Percentiles rank a stretch among this genome's conserved stretches.
phyloP scores from a whole-genome alignment of 1,140 invertebrate genomes.

The Tribolium madens region DNA sequence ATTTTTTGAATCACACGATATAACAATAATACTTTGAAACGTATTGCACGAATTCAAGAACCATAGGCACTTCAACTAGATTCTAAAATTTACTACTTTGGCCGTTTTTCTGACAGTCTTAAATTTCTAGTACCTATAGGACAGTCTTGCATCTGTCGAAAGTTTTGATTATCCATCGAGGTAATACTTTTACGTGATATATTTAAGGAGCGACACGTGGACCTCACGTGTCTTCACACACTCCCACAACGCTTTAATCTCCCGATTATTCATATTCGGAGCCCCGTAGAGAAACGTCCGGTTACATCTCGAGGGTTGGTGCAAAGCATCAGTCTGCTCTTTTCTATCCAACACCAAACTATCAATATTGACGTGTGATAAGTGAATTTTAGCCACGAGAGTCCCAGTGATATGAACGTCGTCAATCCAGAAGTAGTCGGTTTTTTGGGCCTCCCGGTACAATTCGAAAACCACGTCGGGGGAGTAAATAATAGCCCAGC shows the following conservation, averaged over 20 bases:
- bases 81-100: slow-evolving; percentile 10
- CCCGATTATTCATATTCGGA: slow-evolving; percentile 53
- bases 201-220: slow-evolving; percentile 45
- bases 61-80: slow-evolving; percentile 34
- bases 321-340: slow-evolving; percentile 9
- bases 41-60: slow-evolving; percentile 32
- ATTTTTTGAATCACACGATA: background rate
- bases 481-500: slow-evolving; percentile 82
- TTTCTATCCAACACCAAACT: slow-evolving; percentile 58
- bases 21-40: slow-evolving; percentile 29
- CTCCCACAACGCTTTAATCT: slow-evolving; percentile 57
- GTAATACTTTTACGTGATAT: background rate
- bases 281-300: slow-evolving; percentile 56
- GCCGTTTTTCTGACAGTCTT: slow-evolving; percentile 40
- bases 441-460: slow-evolving; percentile 47
- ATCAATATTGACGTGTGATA: slow-evolving; percentile 68
- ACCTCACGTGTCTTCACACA: slow-evolving; percentile 42
- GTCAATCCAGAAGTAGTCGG: slow-evolving; percentile 82
- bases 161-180: slow-evolving; percentile 33
- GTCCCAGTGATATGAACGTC: slow-evolving; percentile 86
- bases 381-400: slow-evolving; percentile 72
- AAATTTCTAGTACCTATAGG: slow-evolving; percentile 38
- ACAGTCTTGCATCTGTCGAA: slow-evolving; percentile 35
- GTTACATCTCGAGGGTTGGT: background rate
- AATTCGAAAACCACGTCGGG: slow-evolving; percentile 76